Evolutionary conservation across 2,888 invertebrate genomes (phyloP).

Genomic region (Watsonalla cultraria): DNA sequence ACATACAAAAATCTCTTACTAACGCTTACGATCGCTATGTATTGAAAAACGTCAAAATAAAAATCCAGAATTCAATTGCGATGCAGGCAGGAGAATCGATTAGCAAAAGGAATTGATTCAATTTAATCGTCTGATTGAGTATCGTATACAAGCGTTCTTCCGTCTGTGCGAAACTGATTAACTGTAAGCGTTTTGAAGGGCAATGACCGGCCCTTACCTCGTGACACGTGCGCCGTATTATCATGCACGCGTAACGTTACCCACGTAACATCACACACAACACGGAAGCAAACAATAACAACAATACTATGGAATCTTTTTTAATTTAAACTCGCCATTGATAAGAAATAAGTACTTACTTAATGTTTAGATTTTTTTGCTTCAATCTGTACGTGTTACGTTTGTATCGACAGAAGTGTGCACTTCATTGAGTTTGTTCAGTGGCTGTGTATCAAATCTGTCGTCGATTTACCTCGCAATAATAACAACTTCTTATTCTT

Average conservation of each 20-base stretch:
- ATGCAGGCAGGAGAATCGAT: background rate
- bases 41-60: no score
- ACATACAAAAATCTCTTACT: no score
- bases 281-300: slow-evolving; percentile 7
- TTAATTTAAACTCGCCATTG: slow-evolving; percentile 2
- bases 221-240: slow-evolving; percentile 37
- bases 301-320: slow-evolving; percentile 18
- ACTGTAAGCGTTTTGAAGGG: slow-evolving; percentile 54
- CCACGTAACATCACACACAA: slow-evolving; percentile 25
- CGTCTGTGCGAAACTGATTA: slow-evolving; percentile 58
- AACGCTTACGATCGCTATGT: no score
- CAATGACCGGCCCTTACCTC: slow-evolving; percentile 61
- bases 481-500: no score
- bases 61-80: background rate
- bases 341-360: no score
- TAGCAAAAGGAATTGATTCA: background rate
- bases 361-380: no score
- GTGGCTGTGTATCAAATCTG: no score
- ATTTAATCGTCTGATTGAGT: slow-evolving; percentile 10
- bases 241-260: slow-evolving; percentile 24
- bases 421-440: no score
- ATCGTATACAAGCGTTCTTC: slow-evolving; percentile 33
- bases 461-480: no score
- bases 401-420: no score
- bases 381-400: no score